phyloP scores from a whole-genome alignment of 2,797 vertebrate genomes.

The Odontamblyopus rebecca region DNA sequence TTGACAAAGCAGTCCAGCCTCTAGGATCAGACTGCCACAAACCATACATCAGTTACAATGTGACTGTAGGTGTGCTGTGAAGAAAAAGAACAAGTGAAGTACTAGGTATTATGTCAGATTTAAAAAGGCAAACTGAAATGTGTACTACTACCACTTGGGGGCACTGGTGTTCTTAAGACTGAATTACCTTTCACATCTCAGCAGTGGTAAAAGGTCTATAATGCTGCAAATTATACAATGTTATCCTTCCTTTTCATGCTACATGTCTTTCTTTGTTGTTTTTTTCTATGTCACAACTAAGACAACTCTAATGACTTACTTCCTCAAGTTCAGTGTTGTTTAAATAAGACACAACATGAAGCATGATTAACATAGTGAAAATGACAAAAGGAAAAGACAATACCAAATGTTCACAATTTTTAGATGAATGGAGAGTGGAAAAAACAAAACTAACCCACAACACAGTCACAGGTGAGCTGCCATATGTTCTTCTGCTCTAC shows the following conservation, averaged over 20 bases:
- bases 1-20: conserved; percentile 54
- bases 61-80: conserved; percentile 40
- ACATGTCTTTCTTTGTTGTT: background rate
- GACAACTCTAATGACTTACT: conserved; percentile 20
- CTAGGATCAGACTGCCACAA: no score
- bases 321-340: conserved; percentile 32
- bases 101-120: conserved; percentile 43
- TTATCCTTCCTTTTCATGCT: background rate
- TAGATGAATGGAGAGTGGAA: background rate
- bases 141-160: conserved; percentile 66
- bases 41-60: conserved; percentile 3
- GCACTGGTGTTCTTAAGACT: conserved; percentile 67
- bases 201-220: conserved; percentile 1
- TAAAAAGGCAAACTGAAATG: conserved; percentile 17
- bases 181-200: conserved; percentile 13
- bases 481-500: background rate
- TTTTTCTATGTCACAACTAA: background rate
- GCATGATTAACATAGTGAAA: background rate
- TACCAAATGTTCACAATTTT: background rate
- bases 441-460: background rate
- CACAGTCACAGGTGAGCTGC: background rate
- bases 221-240: conserved; percentile 2
- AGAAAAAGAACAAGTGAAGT: conserved; percentile 50
- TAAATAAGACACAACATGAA: conserved; percentile 44
- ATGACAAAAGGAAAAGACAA: background rate